Conservation (phyloP, 2,113 vertebrate species). For the Scomber scombrus region DNA sequence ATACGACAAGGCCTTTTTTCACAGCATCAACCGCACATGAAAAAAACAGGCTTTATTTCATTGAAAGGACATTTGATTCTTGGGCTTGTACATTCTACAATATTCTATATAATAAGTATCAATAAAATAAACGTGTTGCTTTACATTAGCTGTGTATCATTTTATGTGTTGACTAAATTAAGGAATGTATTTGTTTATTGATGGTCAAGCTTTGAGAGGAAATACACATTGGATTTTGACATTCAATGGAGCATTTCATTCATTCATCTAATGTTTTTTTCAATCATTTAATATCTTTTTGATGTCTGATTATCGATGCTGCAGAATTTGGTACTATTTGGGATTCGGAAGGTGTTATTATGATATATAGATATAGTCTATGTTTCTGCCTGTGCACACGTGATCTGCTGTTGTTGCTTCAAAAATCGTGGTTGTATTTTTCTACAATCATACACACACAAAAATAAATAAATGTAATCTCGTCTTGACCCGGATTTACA, state of each 20-base stretch:
- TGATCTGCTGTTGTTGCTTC: conserved; percentile 1
- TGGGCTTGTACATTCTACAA: no score
- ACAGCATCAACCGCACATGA: not conserved
- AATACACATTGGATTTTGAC: not conserved
- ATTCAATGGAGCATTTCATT: not conserved
- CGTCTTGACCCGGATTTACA: conserved; percentile 26
- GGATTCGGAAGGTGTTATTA: no score
- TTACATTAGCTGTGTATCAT: not conserved
- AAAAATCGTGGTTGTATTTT: conserved; percentile 1
- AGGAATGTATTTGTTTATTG: not conserved
- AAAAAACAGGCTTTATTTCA: not conserved
- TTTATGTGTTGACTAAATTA: no score
- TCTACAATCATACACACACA: not conserved
- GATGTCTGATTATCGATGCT: not conserved
- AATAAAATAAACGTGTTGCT: not conserved
- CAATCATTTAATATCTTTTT: not conserved
- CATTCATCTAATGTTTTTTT: not conserved
- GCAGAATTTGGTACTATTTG: not conserved
- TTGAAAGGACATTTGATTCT: not conserved
- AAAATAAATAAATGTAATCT: conserved; percentile 13
- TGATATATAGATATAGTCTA: not conserved
- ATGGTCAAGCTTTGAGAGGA: not conserved
- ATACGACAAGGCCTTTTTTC: not conserved
- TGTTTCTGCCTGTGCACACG: not conserved
- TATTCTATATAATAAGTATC: no score